Evolutionary conservation across 2,113 vertebrate genomes (phyloP).

Genomic region (Odontophorus gujanensis): DNA sequence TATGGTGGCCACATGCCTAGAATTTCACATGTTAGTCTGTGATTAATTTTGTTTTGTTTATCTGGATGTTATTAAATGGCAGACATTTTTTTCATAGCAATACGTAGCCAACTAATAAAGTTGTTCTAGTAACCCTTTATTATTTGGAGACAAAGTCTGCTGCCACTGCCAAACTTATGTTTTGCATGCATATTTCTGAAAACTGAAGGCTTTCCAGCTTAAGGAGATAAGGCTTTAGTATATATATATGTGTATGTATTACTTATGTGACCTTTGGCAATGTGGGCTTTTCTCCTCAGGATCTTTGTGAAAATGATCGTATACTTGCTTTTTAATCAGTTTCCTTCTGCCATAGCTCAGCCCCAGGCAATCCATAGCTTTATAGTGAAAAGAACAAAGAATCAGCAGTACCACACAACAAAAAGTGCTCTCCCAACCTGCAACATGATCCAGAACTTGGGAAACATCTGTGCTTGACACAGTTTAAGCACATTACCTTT

Average conservation of each 20-base stretch:
- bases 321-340: neutral
- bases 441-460: neutral
- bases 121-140: neutral
- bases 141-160: neutral
- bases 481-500: neutral
- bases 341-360: neutral
- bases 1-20: neutral
- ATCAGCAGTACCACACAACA: neutral
- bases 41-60: slow-evolving; percentile 10
- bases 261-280: neutral
- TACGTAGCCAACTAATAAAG: neutral
- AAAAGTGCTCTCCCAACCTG: neutral
- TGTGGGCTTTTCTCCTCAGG: neutral
- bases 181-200: neutral
- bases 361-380: neutral
- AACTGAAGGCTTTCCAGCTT: neutral
- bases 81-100: neutral
- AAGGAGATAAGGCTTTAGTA: neutral
- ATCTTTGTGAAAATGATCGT: neutral
- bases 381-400: neutral
- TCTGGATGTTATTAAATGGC: neutral
- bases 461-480: neutral
- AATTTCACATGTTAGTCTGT: neutral
- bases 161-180: neutral
- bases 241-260: neutral